Conservation (phyloP, 2,113 vertebrate species). For the Abramis brama region DNA sequence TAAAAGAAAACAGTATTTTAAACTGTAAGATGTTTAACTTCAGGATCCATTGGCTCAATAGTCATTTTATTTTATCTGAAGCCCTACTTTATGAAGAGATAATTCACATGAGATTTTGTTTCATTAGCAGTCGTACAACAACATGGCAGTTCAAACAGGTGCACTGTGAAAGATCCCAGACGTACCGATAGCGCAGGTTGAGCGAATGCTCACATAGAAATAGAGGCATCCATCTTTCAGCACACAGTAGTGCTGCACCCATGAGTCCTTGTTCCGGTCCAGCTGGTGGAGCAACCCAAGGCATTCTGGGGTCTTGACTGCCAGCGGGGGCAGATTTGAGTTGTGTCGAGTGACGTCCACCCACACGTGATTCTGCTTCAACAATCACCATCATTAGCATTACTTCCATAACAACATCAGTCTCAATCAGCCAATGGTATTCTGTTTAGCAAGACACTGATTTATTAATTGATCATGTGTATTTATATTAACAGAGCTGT, state of each 20-base stretch:
- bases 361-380: constrained; percentile 87
- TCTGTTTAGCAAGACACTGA: neutral
- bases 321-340: constrained; percentile 85
- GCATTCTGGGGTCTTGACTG: constrained; percentile 89
- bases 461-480: neutral
- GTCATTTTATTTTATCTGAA: too few relatives aligned
- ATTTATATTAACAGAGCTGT: too few relatives aligned
- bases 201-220: constrained; percentile 84
- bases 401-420: constrained; percentile 25
- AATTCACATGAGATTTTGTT: too few relatives aligned
- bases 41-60: too few relatives aligned
- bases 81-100: too few relatives aligned
- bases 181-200: constrained; percentile 84
- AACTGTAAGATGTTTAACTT: too few relatives aligned
- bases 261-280: constrained; percentile 78
- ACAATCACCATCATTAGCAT: constrained; percentile 9
- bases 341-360: constrained; percentile 89
- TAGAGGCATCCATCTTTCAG: constrained; percentile 90
- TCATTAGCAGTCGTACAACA: neutral
- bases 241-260: constrained; percentile 87
- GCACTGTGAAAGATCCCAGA: neutral
- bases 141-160: neutral
- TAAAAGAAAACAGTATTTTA: too few relatives aligned
- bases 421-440: neutral
- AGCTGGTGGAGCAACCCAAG: constrained; percentile 87